Percentiles rank a stretch among this genome's conserved stretches.
Conservation (phyloP, 2,888 invertebrate genomes). For the Stenolophus ochropezus region DNA sequence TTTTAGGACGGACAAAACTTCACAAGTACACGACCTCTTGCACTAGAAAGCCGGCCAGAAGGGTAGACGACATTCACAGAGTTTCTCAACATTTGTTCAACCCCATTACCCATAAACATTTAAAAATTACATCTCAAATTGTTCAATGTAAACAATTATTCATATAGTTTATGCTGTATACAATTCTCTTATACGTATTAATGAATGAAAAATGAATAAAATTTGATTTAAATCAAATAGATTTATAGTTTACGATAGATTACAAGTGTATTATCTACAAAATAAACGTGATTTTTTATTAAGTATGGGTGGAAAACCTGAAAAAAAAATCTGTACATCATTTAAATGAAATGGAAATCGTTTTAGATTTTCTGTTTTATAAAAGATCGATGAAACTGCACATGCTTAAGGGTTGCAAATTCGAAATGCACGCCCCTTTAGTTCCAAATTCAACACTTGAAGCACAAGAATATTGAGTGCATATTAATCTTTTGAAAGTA, state of each 20-base stretch:
- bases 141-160: neutral
- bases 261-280: too few species aligned
- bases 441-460: too few species aligned
- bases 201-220: too few species aligned
- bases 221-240: too few species aligned
- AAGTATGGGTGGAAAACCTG: neutral
- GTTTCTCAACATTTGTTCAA: neutral
- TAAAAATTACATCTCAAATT: neutral
- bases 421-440: neutral
- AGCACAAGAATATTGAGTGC: too few species aligned
- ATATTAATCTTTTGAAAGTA: too few species aligned
- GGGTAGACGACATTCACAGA: neutral
- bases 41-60: neutral
- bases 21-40: neutral
- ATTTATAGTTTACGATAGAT: too few species aligned
- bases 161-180: too few species aligned
- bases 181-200: too few species aligned
- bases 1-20: conserved; percentile 12
- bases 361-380: neutral
- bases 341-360: too few species aligned
- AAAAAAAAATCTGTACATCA: too few species aligned
- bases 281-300: neutral
- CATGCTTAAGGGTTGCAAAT: neutral
- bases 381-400: neutral
- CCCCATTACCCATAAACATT: neutral